These are phyloP conservation scores for Galaxea fascicularis DNA, from an alignment of 92 coral and sea anemone genomes.

Conservation along the genomic window DNA sequence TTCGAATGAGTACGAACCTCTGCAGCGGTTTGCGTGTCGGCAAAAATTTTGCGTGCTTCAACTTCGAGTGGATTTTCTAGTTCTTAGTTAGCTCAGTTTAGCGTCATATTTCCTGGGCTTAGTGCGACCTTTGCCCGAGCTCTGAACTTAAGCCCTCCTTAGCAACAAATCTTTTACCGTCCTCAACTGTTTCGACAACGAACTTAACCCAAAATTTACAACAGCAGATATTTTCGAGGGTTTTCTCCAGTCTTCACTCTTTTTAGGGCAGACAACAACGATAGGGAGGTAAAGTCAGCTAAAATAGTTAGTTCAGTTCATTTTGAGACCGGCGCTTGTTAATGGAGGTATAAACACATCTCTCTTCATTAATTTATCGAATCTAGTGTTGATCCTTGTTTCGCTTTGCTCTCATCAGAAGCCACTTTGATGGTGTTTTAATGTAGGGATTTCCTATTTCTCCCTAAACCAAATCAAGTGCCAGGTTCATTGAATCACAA, in stretches of 20 bases:
- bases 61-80: constrained; percentile 13
- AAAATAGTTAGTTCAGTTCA: background rate
- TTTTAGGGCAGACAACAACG: background rate
- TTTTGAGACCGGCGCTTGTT: no score
- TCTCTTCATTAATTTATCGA: background rate
- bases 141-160: constrained; percentile 17
- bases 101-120: constrained; percentile 48
- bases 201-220: background rate
- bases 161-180: background rate
- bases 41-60: constrained; percentile 45
- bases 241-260: no score
- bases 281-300: background rate
- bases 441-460: background rate
- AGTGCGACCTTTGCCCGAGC: constrained; percentile 31
- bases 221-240: background rate
- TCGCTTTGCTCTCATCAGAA: background rate
- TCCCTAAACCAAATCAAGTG: background rate
- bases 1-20: background rate
- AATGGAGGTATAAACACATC: background rate
- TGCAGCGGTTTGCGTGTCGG: constrained; percentile 47
- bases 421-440: constrained; percentile 1
- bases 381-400: background rate
- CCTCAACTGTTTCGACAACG: no score
- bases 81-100: constrained; percentile 28
- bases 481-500: background rate